Evolutionary conservation across 2,888 invertebrate species (phyloP), one percentile per base, ranked within the genome.

Genomic region (Clusia tigrina): DNA sequence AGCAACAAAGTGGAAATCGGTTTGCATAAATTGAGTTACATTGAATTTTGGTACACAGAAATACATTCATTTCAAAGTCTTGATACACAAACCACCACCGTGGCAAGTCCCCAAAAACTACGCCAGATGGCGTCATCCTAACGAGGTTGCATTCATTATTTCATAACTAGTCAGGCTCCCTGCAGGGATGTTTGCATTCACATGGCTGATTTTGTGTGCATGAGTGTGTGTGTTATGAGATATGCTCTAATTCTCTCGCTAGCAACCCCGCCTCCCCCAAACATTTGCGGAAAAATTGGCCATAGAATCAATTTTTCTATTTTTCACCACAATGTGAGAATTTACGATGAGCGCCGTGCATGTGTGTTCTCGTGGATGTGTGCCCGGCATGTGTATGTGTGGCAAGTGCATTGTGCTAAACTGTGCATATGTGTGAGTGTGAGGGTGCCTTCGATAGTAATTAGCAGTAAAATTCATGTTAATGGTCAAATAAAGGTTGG

Each of bases 211-310:
- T 32, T 32, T 32, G 12, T 32, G 12, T 32, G 32, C 32, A 12
- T 32, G 32, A 9, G 42, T 42, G 42, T 42, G 42, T 42, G 42
- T 42, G 42, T n/a, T 42, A 3, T 42, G 42, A 3, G 42, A 42
- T 42, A 42, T 42, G 42, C 42, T 42, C 42, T 42, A 42, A 42
- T 42, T 42, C 42, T n/a, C 42, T 12, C 6, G n/a, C 42, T 52
- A 15, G 24, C 24, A 52, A 20, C 23, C 6, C 46, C n/a, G 46
- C 15, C 5, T 5, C 46, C 15, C 2, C 6, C 9, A 2, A 6
- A 15, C 51, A 5, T 15, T 83, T 83, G 9, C 80, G 90, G 90
- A 78, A 87, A 88, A 69, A 90, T 91, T 71, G 9, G 6, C 6
- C 6, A 48, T 5, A 48, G n/a, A 48, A 48, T 6, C n/a, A 48